Conservation (phyloP, 2,797 vertebrate genomes). For the Spinus olivaceus region DNA sequence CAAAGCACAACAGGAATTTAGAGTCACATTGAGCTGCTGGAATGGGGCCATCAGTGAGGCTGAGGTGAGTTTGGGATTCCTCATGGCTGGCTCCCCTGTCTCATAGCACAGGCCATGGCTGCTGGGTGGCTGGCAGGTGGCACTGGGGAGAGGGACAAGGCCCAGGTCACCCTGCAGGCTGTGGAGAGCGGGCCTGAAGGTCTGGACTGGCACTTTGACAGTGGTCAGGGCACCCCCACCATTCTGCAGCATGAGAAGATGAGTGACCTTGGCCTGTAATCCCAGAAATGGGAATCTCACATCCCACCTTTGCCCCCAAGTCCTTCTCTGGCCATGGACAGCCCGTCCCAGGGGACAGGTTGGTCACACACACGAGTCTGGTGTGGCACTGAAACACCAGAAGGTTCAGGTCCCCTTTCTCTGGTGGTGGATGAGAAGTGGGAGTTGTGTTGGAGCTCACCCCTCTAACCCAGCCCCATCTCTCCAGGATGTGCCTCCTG, state of each 20-base stretch:
- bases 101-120: fast-evolving
- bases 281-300: background rate
- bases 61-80: background rate
- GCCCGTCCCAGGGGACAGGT: background rate
- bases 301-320: background rate
- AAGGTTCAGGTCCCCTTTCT: background rate
- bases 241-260: background rate
- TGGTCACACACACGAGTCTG: fast-evolving
- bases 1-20: slow-evolving; percentile 21
- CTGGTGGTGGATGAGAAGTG: background rate
- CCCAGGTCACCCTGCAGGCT: background rate
- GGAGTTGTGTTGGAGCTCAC: background rate
- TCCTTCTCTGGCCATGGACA: background rate
- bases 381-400: background rate
- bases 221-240: background rate
- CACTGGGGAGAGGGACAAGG: background rate
- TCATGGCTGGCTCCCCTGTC: background rate
- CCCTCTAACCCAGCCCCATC: background rate
- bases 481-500: background rate
- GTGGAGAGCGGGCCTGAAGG: background rate
- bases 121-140: too few species aligned
- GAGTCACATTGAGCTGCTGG: background rate
- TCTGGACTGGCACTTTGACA: background rate
- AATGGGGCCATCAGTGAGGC: fast-evolving
- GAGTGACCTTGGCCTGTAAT: background rate